Conservation (phyloP, 2,797 vertebrate species). For the Cheirogaleus major region DNA sequence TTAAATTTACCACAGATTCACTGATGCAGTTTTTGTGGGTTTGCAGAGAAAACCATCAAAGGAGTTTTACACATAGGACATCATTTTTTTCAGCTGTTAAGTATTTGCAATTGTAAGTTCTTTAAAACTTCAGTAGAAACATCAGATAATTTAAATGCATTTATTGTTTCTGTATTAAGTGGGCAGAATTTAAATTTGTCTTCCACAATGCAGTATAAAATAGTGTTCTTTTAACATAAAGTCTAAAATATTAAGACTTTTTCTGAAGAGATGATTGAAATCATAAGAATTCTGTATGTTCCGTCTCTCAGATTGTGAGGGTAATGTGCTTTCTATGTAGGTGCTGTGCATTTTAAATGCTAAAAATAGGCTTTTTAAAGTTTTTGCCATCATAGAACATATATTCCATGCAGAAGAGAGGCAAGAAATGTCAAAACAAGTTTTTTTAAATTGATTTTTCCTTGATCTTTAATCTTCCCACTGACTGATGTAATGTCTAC, state of each 20-base stretch:
- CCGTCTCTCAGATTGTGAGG: neutral
- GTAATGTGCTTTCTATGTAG: neutral
- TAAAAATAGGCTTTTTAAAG: neutral
- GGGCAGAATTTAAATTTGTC: conserved; percentile 4
- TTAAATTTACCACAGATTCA: neutral
- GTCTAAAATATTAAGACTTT: neutral
- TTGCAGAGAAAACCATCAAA: neutral
- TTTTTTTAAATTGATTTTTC: neutral
- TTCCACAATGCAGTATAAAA: neutral
- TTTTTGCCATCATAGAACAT: neutral
- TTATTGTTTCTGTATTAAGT: neutral
- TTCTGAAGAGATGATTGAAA: neutral
- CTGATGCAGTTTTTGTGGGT: neutral
- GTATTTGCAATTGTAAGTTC: neutral
- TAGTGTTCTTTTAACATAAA: neutral
- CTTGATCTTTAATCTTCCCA: neutral
- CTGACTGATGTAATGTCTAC: neutral
- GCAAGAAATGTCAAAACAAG: neutral
- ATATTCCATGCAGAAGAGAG: neutral
- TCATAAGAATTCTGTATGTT: neutral
- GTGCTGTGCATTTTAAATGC: neutral
- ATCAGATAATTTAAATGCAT: neutral
- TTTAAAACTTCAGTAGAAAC: neutral
- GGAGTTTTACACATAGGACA: neutral
- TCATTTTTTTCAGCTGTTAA: neutral